Conservation (phyloP, 2,113 vertebrate genomes). For the Triplophysa rosa region DNA sequence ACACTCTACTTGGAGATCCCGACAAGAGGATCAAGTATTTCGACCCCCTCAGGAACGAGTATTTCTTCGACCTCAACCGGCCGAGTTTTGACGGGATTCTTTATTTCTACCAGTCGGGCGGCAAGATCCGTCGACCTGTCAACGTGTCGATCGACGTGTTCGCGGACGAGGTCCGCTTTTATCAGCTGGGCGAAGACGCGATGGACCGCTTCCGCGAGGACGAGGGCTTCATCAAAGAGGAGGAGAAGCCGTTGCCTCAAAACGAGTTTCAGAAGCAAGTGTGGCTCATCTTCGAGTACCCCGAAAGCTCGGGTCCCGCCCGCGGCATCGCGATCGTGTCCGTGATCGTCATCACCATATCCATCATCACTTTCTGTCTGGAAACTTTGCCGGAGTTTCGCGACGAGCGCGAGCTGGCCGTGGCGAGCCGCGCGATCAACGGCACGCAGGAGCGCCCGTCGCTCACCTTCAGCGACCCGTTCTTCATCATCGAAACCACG, state of each 20-base stretch:
- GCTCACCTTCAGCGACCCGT: slow-evolving; percentile 85
- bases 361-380: slow-evolving; percentile 95
- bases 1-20: slow-evolving; percentile 91
- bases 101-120: slow-evolving; percentile 95
- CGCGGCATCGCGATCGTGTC: slow-evolving; percentile 94
- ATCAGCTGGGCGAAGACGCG: slow-evolving; percentile 91
- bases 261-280: slow-evolving; percentile 94
- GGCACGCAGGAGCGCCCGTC: slow-evolving; percentile 71
- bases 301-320: slow-evolving; percentile 89
- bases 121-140: slow-evolving; percentile 88
- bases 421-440: slow-evolving; percentile 67
- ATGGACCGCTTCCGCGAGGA: slow-evolving; percentile 93
- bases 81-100: slow-evolving; percentile 95
- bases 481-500: slow-evolving; percentile 95
- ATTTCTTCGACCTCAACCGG: slow-evolving; percentile 96
- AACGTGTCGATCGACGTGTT: slow-evolving; percentile 95
- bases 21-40: slow-evolving; percentile 92
- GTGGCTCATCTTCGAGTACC: slow-evolving; percentile 98
- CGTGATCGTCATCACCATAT: slow-evolving; percentile 93
- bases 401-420: slow-evolving; percentile 85
- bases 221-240: slow-evolving; percentile 91
- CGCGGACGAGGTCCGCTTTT: slow-evolving; percentile 92
- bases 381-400: slow-evolving; percentile 94
- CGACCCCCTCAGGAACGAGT: slow-evolving; percentile 94
- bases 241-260: slow-evolving; percentile 87